These are phyloP conservation scores for Centropyge bicolor DNA, from an alignment of 2,797 vertebrate species.

Conservation along the genomic window DNA sequence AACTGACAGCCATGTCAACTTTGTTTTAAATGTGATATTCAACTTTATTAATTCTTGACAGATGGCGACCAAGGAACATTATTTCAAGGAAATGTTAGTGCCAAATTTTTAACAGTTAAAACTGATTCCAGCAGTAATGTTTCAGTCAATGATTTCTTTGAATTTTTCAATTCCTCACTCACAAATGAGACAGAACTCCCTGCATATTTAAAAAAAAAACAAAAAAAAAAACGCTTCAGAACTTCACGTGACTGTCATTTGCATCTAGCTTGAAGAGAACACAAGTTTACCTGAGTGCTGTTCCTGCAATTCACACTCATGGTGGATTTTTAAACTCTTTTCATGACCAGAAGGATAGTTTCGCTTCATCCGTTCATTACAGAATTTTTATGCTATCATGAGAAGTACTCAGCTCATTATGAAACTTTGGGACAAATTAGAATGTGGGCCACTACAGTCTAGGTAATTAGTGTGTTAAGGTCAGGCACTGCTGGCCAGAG, in stretches of 20 bases:
- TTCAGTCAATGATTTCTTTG: background rate
- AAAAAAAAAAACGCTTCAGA: no score
- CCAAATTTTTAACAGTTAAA: background rate
- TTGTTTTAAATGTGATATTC: background rate
- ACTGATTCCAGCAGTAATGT: background rate
- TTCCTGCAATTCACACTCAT: no score
- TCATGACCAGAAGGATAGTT: no score
- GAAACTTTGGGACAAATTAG: no score
- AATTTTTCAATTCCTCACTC: background rate
- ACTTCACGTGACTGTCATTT: no score
- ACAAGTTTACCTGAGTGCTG: no score
- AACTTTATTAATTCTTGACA: constrained; percentile 9
- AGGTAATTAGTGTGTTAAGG: background rate
- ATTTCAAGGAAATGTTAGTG: background rate
- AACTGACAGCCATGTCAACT: background rate
- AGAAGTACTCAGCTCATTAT: no score
- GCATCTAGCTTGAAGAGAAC: no score
- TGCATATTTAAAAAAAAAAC: background rate
- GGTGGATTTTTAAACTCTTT: no score
- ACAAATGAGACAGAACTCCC: background rate
- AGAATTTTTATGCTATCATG: no score
- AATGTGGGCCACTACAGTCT: no score
- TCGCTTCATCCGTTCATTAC: no score
- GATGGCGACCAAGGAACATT: background rate
- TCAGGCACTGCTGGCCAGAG: background rate